Conservation (phyloP, 2,888 invertebrate genomes). For the Dynastes tityus region DNA sequence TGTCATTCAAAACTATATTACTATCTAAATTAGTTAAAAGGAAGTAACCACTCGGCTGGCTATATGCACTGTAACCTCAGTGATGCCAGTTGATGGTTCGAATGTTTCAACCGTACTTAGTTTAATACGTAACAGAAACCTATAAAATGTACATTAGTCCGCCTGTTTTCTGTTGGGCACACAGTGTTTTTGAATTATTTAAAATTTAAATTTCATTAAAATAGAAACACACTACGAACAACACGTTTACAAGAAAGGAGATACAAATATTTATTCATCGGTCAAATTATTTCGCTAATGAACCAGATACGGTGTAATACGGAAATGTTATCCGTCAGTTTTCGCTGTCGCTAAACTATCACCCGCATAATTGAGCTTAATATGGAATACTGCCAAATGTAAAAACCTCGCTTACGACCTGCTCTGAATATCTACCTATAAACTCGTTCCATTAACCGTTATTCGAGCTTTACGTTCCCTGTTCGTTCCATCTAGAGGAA, state of each 20-base stretch:
- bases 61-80: too few relatives aligned
- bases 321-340: constrained; percentile 34
- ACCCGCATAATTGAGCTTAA: constrained; percentile 38
- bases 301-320: constrained; percentile 1
- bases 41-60: too few relatives aligned
- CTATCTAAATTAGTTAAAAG: too few relatives aligned
- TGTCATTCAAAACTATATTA: too few relatives aligned
- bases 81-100: too few relatives aligned
- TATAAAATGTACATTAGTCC: too few relatives aligned
- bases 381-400: constrained; percentile 41
- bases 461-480: constrained; percentile 6
- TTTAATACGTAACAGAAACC: too few relatives aligned
- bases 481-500: neutral
- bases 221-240: neutral
- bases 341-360: constrained; percentile 8
- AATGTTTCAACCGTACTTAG: too few relatives aligned
- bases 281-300: constrained; percentile 37
- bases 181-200: neutral
- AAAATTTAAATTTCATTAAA: neutral
- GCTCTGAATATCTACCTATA: constrained; percentile 5
- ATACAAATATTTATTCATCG: constrained; percentile 33
- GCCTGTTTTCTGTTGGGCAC: too few relatives aligned
- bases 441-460: constrained; percentile 11
- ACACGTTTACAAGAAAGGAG: neutral
- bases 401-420: constrained; percentile 27